Evolutionary conservation across 2,797 vertebrate species (phyloP).

Genomic region (Rhodeus uyekii): DNA sequence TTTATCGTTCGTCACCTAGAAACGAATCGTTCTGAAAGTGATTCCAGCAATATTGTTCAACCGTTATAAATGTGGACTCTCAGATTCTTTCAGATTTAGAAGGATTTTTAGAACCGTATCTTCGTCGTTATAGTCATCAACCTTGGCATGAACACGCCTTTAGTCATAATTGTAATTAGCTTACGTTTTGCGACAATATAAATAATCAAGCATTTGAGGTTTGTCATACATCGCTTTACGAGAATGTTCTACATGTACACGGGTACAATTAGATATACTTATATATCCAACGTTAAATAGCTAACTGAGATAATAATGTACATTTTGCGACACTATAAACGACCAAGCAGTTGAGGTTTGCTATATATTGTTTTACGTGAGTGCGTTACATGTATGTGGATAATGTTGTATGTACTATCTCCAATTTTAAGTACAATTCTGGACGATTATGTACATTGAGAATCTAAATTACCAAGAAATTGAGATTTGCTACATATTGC

Average conservation of each 20-base stretch:
- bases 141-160: neutral
- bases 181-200: neutral
- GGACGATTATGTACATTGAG: too few species aligned
- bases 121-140: neutral
- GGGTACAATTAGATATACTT: neutral
- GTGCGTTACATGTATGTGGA: neutral
- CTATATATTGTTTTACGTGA: neutral
- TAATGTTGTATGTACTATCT: too few species aligned
- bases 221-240: neutral
- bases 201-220: neutral
- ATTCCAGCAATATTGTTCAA: neutral
- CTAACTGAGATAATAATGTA: too few species aligned
- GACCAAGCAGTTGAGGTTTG: neutral
- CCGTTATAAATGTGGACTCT: neutral
- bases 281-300: neutral
- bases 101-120: neutral
- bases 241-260: neutral
- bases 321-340: neutral
- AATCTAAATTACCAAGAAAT: too few species aligned
- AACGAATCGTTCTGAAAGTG: neutral
- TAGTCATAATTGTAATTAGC: neutral
- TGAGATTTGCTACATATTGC: neutral
- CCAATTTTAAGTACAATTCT: too few species aligned
- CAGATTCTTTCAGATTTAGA: neutral
- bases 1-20: neutral